phyloP scores from a whole-genome alignment of 2,888 invertebrate species.

The Nemotelus nigrinus region DNA sequence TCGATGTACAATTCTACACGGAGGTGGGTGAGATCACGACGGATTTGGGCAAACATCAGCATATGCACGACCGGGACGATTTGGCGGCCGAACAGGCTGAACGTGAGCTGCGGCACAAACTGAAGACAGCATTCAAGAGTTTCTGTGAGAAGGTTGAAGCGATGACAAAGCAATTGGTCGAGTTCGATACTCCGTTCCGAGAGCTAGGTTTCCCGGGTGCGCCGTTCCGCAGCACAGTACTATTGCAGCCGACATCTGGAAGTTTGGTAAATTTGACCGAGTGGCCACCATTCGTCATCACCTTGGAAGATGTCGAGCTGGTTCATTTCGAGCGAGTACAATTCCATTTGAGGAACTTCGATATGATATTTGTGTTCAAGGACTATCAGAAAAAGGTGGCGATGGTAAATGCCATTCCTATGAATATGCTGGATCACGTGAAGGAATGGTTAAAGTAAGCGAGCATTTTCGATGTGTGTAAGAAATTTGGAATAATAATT shows the following conservation, averaged over 20 bases:
- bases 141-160: constrained; percentile 97
- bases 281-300: constrained; percentile 99
- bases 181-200: constrained; percentile 98
- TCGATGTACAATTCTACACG: constrained; percentile 99
- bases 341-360: constrained; percentile 98
- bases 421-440: constrained; percentile 98
- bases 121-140: constrained; percentile 97
- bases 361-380: constrained; percentile 99
- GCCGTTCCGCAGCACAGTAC: constrained; percentile 94
- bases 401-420: constrained; percentile 99
- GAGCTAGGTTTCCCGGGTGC: constrained; percentile 98
- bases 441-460: constrained; percentile 98
- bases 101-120: constrained; percentile 92
- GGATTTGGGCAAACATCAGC: constrained; percentile 98
- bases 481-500: background rate
- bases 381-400: constrained; percentile 94
- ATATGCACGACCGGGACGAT: constrained; percentile 99
- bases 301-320: constrained; percentile 95
- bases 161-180: constrained; percentile 95
- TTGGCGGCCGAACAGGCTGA: constrained; percentile 98
- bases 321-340: constrained; percentile 99
- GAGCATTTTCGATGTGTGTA: background rate
- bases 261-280: constrained; percentile 97
- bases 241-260: constrained; percentile 97
- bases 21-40: constrained; percentile 99